Conservation (phyloP, 2,113 vertebrate species). For the Pangasianodon hypophthalmus region DNA sequence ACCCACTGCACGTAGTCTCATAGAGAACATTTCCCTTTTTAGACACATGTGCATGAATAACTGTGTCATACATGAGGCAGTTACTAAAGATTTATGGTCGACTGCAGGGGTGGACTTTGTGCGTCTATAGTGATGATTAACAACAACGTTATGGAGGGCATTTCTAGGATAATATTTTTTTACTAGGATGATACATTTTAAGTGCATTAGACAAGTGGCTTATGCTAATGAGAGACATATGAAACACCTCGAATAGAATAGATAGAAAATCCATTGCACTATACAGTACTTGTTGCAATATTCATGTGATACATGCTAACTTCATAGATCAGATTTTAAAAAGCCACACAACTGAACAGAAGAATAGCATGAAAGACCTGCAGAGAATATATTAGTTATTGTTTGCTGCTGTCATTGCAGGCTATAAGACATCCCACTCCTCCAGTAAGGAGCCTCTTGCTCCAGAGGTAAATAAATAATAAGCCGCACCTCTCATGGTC, state of each 20-base stretch:
- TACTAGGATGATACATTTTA: neutral
- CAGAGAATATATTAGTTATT: neutral
- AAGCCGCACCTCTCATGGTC: conserved; percentile 62
- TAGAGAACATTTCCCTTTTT: neutral
- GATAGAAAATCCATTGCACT: neutral
- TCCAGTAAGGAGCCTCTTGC: neutral
- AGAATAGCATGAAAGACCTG: neutral
- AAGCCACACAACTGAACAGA: neutral
- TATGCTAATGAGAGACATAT: neutral
- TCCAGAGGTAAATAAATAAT: conserved; percentile 68
- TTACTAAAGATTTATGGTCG: conserved; percentile 9
- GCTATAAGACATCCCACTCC: conserved; percentile 19
- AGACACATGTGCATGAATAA: neutral
- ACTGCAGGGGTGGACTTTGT: neutral
- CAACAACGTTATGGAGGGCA: neutral
- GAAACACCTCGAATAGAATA: neutral
- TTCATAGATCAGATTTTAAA: neutral
- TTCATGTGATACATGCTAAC: neutral
- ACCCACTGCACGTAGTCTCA: neutral
- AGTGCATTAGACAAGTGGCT: neutral
- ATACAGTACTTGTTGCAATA: neutral
- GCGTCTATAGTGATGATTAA: neutral
- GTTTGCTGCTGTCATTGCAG: neutral
- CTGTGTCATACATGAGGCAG: neutral
- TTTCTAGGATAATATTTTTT: conserved; percentile 4